Base-by-base conservation (phyloP, 2,797 vertebrate genomes). In the Scarus forsteni region DNA sequence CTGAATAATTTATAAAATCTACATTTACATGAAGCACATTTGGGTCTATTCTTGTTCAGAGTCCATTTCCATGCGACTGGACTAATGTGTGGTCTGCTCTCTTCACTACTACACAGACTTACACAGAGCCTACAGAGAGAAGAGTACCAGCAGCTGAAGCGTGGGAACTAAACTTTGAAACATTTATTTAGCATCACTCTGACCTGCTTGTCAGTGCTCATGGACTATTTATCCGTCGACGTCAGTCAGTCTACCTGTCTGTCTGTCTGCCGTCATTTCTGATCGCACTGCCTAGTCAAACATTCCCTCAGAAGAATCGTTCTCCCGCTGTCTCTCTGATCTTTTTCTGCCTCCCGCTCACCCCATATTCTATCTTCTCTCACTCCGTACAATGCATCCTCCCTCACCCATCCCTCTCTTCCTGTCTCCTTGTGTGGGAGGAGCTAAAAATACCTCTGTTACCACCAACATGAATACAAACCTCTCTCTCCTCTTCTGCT, bases 381-480 rank as follows among this genome's bases (percentile, higher is more conserved):
- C 38, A 59, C 61, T 53, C 34, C 8, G 66, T 78, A 46, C 66
- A 36, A 42, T 15, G 52, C 63, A 70, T 70, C 79, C 74, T 74
- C 75, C 39, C 66, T 86, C 70, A 1, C 27, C 44, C 77, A 10
- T 79, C 77, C 59, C 62, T 57, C 65, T 64, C 79, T 83, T 44
- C 27, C 52, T 62, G 40, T 75, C 61, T 73, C 63, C 27, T 1
- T 73, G 84, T 88, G 89, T 92, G 90, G 92, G 89, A 84, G 90
- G 90, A 87, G 88, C 85, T 92, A 92, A 84, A 91, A 92, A 92
- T 92, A 92, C 86, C 80, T 66, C 88, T 87, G 90, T 92, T 90
- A 88, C 86, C 89, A 91, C 78, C 90, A 90, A 85, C 89, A 88
- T 89, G 88, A 92, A 90, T 90, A 70, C 79, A 74, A 86, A 71